phyloP scores from a whole-genome alignment of 2,888 invertebrate genomes.

The Sisyra terminalis region DNA sequence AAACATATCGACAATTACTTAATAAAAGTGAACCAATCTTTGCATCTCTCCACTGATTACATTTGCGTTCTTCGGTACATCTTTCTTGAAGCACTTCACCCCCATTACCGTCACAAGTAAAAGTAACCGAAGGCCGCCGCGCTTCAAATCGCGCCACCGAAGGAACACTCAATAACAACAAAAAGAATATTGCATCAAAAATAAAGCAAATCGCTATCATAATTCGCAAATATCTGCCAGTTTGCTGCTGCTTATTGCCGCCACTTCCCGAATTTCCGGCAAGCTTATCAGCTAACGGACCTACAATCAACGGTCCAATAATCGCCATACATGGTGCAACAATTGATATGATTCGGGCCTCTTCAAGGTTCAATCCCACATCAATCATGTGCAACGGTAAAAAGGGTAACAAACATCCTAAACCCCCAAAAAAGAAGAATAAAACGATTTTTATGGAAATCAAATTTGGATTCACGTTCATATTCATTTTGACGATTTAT shows the following conservation, averaged over 20 bases:
- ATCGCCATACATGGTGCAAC: conserved; percentile 65
- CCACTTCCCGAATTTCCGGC: conserved; percentile 25
- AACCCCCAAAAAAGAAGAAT: conserved; percentile 32
- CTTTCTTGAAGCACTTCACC: conserved; percentile 58
- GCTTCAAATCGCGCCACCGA: conserved; percentile 43
- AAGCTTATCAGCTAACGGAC: conserved; percentile 61
- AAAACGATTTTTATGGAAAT: conserved; percentile 64
- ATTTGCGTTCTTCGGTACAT: conserved; percentile 46
- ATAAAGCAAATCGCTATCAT: conserved; percentile 51
- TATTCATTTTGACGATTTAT: conserved; percentile 14
- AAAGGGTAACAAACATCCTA: conserved; percentile 69
- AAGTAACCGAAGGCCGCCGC: conserved; percentile 45
- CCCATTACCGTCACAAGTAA: conserved; percentile 52
- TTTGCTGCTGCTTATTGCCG: conserved; percentile 22
- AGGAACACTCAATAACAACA: conserved; percentile 48
- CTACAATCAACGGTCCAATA: conserved; percentile 59
- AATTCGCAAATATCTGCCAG: conserved; percentile 48
- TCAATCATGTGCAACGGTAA: conserved; percentile 61
- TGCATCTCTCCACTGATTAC: conserved; percentile 46
- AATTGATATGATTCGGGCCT: conserved; percentile 61
- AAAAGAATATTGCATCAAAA: conserved; percentile 50
- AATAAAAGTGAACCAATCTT: conserved; percentile 46
- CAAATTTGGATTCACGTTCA: conserved; percentile 48
- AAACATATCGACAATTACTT: conserved; percentile 54
- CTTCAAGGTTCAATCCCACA: conserved; percentile 54